phyloP scores from a whole-genome alignment of 2,888 invertebrate genomes.

The Papilio gigon region DNA sequence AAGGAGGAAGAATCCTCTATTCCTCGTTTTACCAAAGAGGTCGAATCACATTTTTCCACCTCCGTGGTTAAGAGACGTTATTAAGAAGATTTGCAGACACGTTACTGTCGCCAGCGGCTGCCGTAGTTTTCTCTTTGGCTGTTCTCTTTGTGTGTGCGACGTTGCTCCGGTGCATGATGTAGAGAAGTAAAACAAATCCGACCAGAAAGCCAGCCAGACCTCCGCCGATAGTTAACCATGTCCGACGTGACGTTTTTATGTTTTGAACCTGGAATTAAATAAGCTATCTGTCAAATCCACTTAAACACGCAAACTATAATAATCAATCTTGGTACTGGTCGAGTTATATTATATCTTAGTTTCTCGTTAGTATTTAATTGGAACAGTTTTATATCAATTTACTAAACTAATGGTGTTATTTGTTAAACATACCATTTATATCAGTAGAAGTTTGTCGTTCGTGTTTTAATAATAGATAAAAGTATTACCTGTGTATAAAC shows the following conservation, averaged over 20 bases:
- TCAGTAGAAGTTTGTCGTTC: too few species aligned
- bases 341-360: too few species aligned
- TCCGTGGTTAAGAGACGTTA: slow-evolving; percentile 51
- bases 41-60: slow-evolving; percentile 34
- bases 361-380: too few species aligned
- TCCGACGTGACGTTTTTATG: slow-evolving; percentile 61
- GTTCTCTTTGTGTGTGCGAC: slow-evolving; percentile 70
- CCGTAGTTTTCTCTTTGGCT: slow-evolving; percentile 57
- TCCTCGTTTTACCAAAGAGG: slow-evolving; percentile 3
- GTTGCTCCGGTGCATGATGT: slow-evolving; percentile 76
- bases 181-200: slow-evolving; percentile 74
- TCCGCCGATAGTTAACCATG: slow-evolving; percentile 75
- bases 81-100: slow-evolving; percentile 64
- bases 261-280: slow-evolving; percentile 60
- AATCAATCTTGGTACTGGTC: too few species aligned
- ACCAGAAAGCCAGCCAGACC: slow-evolving; percentile 75
- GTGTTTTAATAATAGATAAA: slow-evolving; percentile 16
- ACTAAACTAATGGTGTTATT: too few species aligned
- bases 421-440: too few species aligned
- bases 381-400: too few species aligned
- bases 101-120: slow-evolving; percentile 57
- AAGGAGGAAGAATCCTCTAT: neutral
- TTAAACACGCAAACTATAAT: too few species aligned
- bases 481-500: slow-evolving; percentile 63
- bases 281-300: slow-evolving; percentile 23